Evolutionary conservation across 2,113 vertebrate species (phyloP).

Genomic region (Ailurus styani): DNA sequence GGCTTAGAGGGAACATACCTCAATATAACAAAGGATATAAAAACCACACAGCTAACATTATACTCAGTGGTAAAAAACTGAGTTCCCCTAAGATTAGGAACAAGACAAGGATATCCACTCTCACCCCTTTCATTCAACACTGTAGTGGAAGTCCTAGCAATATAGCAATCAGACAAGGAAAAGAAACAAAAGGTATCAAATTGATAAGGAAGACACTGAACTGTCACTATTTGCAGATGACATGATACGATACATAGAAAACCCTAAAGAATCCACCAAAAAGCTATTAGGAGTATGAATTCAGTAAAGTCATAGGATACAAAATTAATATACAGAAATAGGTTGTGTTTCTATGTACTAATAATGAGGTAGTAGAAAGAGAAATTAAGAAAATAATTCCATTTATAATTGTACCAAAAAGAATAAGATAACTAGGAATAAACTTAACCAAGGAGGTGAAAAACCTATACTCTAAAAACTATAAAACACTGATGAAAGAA

Average conservation of each 20-base stretch:
- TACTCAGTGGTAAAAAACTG: not conserved
- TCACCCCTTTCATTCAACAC: not conserved
- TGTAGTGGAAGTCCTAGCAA: not conserved
- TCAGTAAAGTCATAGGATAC: not conserved
- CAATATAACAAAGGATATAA: not conserved
- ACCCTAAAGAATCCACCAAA: not conserved
- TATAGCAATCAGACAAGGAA: not conserved
- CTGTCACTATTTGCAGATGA: not conserved
- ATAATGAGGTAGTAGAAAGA: not conserved
- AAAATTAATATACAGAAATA: not conserved
- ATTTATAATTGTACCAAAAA: not conserved
- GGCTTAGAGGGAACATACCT: not conserved
- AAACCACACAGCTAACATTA: not conserved
- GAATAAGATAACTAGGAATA: not conserved
- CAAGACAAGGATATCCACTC: not conserved
- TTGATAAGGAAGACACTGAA: not conserved
- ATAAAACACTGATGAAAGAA: not conserved
- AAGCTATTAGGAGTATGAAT: not conserved
- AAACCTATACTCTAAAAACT: not conserved
- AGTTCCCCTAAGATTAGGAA: not conserved
- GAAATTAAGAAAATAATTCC: not conserved
- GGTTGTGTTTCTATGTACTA: not conserved
- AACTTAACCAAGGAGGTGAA: not conserved
- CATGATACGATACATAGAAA: not conserved
- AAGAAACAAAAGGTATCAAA: not conserved